These are phyloP conservation scores for Tenualosa ilisha DNA, from an alignment of 2,797 vertebrate species.

Conservation along the genomic window DNA sequence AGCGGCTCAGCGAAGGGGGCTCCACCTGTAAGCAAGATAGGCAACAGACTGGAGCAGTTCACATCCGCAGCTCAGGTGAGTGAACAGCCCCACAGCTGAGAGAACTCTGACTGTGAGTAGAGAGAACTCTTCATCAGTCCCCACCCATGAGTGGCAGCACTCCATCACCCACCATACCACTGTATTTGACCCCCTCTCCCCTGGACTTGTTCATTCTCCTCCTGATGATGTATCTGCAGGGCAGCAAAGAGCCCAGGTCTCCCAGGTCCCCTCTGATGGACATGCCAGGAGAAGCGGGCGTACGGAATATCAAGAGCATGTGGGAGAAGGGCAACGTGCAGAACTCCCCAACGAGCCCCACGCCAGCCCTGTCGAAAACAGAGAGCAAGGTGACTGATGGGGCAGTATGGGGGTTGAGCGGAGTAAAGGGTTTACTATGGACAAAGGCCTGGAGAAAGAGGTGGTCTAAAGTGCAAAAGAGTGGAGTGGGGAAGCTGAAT, in stretches of 20 bases:
- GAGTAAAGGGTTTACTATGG: too few species aligned
- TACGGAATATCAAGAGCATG: constrained; percentile 94
- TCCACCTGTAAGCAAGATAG: constrained; percentile 88
- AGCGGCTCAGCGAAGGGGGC: constrained; percentile 73
- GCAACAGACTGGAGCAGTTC: constrained; percentile 91
- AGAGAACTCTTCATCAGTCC: background rate
- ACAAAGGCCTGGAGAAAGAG: background rate
- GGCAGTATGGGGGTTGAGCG: background rate
- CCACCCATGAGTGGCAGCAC: background rate
- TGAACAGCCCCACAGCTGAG: background rate
- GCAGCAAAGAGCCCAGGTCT: constrained; percentile 81
- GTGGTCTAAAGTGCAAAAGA: background rate
- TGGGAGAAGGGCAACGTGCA: constrained; percentile 93
- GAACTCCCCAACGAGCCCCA: constrained; percentile 73
- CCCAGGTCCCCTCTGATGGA: constrained; percentile 80
- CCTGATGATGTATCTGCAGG: constrained; percentile 66
- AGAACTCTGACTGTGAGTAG: background rate
- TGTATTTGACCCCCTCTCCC: background rate
- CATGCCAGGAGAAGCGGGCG: constrained; percentile 79
- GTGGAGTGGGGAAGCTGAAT: background rate
- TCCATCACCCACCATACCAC: background rate
- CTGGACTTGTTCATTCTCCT: background rate
- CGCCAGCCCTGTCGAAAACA: constrained; percentile 65
- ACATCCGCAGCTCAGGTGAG: constrained; percentile 90
- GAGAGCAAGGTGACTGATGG: constrained; percentile 1